A percentile compares a stretch with the other conserved stretches of the same genome.
phyloP scores from a whole-genome alignment of 2,888 invertebrate species.

The Clivina fossor region DNA sequence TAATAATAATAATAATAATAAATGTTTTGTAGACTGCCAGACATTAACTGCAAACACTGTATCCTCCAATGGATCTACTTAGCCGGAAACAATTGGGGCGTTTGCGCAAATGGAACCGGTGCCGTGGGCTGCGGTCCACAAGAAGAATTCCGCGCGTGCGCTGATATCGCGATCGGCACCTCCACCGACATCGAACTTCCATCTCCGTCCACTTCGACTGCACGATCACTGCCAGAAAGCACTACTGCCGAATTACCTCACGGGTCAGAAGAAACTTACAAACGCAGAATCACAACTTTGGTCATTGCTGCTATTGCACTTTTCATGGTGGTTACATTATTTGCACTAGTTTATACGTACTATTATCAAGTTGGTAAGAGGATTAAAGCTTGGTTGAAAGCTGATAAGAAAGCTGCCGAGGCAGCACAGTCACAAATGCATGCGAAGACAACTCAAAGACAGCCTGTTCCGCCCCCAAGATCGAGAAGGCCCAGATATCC shows the following conservation, averaged over 20 bases:
- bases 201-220: constrained; percentile 22
- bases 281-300: constrained; percentile 57
- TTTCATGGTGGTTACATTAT: constrained; percentile 64
- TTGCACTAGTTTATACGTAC: constrained; percentile 72
- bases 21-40: constrained; percentile 52
- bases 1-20: too few relatives aligned
- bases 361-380: constrained; percentile 73
- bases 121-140: constrained; percentile 87
- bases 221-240: constrained; percentile 16
- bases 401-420: constrained; percentile 39
- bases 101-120: constrained; percentile 70
- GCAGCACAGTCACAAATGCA: too few relatives aligned
- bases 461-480: constrained; percentile 49
- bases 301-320: constrained; percentile 67
- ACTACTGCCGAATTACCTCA: constrained; percentile 38
- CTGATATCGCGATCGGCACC: constrained; percentile 73
- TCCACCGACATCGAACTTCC: constrained; percentile 44
- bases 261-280: constrained; percentile 49
- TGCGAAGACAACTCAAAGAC: constrained; percentile 8
- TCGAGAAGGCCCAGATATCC: not conserved
- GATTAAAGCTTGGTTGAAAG: constrained; percentile 65
- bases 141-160: constrained; percentile 84
- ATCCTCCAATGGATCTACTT: constrained; percentile 87
- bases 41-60: constrained; percentile 76
- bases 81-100: constrained; percentile 83